phyloP scores from a whole-genome alignment of 2,113 vertebrate species.

The Phylloscopus trochilus region DNA sequence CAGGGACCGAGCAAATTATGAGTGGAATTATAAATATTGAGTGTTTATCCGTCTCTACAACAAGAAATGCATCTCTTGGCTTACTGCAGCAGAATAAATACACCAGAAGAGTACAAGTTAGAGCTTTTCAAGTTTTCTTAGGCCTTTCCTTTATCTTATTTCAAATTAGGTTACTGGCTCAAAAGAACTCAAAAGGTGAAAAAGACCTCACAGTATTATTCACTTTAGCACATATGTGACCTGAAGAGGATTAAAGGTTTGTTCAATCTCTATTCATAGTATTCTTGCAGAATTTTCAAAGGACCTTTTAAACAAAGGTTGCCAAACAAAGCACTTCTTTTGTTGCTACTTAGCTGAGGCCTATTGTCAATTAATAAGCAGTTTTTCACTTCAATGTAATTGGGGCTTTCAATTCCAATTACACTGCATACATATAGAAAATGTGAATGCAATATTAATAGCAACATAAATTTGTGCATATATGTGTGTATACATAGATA shows the following conservation, averaged over 20 bases:
- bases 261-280: constrained; percentile 68
- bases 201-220: constrained; percentile 69
- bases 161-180: constrained; percentile 67
- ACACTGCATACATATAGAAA: neutral
- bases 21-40: constrained; percentile 9
- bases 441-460: neutral
- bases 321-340: constrained; percentile 74
- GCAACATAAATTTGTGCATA: neutral
- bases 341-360: constrained; percentile 65
- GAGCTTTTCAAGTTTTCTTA: constrained; percentile 20
- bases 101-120: neutral
- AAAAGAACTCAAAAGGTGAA: constrained; percentile 67
- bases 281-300: constrained; percentile 63
- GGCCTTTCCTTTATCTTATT: constrained; percentile 56
- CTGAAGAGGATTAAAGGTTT: constrained; percentile 68
- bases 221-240: constrained; percentile 74
- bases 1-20: constrained; percentile 1
- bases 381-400: constrained; percentile 67
- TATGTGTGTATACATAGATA: neutral
- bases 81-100: constrained; percentile 21
- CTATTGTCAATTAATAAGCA: constrained; percentile 69
- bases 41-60: neutral
- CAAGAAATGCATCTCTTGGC: neutral
- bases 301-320: constrained; percentile 70
- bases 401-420: constrained; percentile 64